Evolutionary conservation across 2,797 vertebrate genomes (phyloP), one percentile per base, ranked within the genome.

Genomic region (Distichodus sexfasciatus): DNA sequence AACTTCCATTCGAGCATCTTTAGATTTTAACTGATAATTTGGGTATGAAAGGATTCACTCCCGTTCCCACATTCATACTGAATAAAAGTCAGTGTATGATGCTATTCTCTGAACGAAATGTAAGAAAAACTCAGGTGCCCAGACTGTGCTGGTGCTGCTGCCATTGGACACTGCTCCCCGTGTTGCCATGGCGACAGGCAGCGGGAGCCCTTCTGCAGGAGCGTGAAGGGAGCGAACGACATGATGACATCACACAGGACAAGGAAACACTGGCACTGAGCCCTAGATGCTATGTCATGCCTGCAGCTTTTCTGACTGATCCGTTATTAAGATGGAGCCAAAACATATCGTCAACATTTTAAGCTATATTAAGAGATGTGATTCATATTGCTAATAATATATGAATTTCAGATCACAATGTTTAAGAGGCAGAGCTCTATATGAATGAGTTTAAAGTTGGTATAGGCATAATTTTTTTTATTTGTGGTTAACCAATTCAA

Each of bases 131-230:
- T 9, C 50, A 50, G 15, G 38, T 66, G n/a, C 8, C 48, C 50
- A 24, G 31, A 47, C 10, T 29, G n/a, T n/a, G n/a, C 65, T 48
- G 41, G 43, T 58, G 66, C 67, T 72, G 43, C 64, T 65, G 57
- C 54, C 58, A 77, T 77, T 66, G 73, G 79, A 75, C 81, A 66
- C 77, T 78, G 71, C 82, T 85, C 72, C 57, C 75, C 79, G 41
- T 46, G 86, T 90, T 89, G 84, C 88, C 77, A 88, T 65, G 81
- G 87, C 66, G 78, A 89, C 86, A 75, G 71, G 77, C 77, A 80
- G 80, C 58, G 43, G 75, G 74, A 83, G 74, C 77, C 81, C 58
- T 70, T 69, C 67, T 68, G 63, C 62, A 50, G 71, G 69, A 79
- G 65, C 79, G 70, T 78, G 83, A 84, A 79, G 70, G 79, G 83